Base-by-base conservation (phyloP, 2,797 vertebrate species). In the Buceros bicornis region DNA sequence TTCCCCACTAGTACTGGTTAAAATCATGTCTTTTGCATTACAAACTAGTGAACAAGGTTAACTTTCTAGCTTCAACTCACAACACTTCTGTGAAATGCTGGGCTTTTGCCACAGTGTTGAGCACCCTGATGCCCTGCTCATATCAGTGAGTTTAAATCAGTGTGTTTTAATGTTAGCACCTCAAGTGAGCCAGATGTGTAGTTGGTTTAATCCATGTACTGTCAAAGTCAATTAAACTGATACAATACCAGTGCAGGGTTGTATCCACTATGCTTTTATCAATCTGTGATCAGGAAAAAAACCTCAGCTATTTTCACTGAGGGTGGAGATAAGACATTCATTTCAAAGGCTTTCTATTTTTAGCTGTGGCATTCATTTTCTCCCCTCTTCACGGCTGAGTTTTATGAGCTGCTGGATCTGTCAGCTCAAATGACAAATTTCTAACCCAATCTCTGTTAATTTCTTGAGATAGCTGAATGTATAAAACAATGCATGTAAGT, bases 261-360 rank as follows among this genome's bases (percentile, higher is more conserved):
- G 45, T 56, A 74, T 33, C 69, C 50, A 71, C 70, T 56, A 76
- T 20, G 31, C 17, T 90, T 91, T 37, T 73, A 87, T 84, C 65
- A 77, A 92, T 33, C 37, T 67, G 33, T 76, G 71, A 77, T 91
- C 74, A 79, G 64, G 78, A 73, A 72, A 92, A 93, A 56, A 2
- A 7, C 7, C 53, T 66, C 14, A 2, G 57, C 53, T 91, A 47
- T 74, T 96, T 96, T 89, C 93, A 45, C 65, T 80, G 64, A 89
- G 83, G 60, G 24, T 61, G 35, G 43, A 76, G 78, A 61, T 61
- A 86, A 95, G 54, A 60, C 18, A 70, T 47, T 92, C 6, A 50
- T 87, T 96, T 77, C 56, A 87, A 92, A 94, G n/a, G 19, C 22
- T 91, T 82, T 92, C 72, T 86, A 57, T 91, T 89, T 93, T 91